Percentiles rank a stretch among this genome's conserved stretches.
Conservation (phyloP, 2,113 vertebrate genomes). For the Sinocyclocheilus maitianheensis region DNA sequence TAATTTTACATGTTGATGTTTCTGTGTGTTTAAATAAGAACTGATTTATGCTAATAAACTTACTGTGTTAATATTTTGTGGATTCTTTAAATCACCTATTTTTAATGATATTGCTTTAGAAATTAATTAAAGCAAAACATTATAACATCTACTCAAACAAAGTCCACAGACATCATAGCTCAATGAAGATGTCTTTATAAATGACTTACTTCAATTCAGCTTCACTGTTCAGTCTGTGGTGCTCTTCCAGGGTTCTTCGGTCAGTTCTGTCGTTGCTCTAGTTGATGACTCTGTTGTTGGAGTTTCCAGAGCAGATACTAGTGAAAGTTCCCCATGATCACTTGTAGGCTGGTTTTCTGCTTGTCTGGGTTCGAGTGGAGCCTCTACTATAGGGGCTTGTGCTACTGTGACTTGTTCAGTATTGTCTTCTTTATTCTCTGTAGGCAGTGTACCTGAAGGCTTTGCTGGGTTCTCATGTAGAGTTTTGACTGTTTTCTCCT, state of each 20-base stretch:
- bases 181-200: not conserved
- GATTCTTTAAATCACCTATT: not conserved
- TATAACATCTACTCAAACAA: not conserved
- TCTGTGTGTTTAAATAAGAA: not conserved
- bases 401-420: slow-evolving; percentile 29
- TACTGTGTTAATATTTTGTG: not conserved
- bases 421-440: not conserved
- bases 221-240: not conserved
- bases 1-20: not conserved
- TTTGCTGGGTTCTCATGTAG: not conserved
- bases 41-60: not conserved
- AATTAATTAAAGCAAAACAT: not conserved
- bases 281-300: slow-evolving; percentile 10
- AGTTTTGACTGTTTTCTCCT: not conserved
- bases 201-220: not conserved
- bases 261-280: not conserved
- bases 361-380: not conserved
- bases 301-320: slow-evolving; percentile 6
- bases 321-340: not conserved
- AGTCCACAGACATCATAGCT: not conserved
- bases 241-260: not conserved
- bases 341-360: slow-evolving; percentile 1
- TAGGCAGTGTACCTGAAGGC: not conserved
- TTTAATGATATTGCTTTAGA: not conserved
- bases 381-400: not conserved